These are phyloP conservation scores for Drosophila melanosoma DNA, from an alignment of 2,888 invertebrate species.

Conservation along the genomic window DNA sequence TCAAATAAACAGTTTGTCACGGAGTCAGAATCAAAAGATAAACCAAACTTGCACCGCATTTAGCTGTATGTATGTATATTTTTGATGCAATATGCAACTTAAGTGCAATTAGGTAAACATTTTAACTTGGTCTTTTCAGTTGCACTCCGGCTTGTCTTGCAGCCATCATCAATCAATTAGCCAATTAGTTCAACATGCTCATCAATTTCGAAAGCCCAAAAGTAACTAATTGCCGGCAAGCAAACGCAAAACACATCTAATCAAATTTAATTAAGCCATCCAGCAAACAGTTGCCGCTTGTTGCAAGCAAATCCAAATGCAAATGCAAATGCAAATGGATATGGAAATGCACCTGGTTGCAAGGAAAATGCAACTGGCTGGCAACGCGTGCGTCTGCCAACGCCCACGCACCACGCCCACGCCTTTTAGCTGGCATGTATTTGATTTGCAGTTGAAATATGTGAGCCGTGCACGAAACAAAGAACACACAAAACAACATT, in stretches of 20 bases:
- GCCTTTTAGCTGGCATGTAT: constrained; percentile 53
- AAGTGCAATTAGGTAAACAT: constrained; percentile 59
- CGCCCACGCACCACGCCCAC: constrained; percentile 13
- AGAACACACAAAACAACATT: constrained; percentile 41
- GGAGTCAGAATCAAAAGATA: constrained; percentile 23
- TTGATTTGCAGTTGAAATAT: constrained; percentile 76
- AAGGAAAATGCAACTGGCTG: constrained; percentile 15
- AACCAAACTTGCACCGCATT: constrained; percentile 20
- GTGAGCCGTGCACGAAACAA: constrained; percentile 65
- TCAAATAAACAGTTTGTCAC: constrained; percentile 24
- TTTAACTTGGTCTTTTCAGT: constrained; percentile 8
- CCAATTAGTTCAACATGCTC: constrained; percentile 71
- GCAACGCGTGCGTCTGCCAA: neutral
- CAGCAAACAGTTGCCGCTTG: constrained; percentile 54
- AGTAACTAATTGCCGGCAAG: constrained; percentile 72
- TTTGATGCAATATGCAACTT: constrained; percentile 33
- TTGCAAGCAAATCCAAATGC: constrained; percentile 30
- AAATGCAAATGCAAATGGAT: constrained; percentile 3
- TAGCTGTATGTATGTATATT: constrained; percentile 34
- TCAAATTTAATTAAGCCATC: constrained; percentile 79
- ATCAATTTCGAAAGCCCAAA: constrained; percentile 68
- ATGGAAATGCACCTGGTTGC: constrained; percentile 33
- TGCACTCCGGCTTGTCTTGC: constrained; percentile 8
- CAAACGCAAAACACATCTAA: constrained; percentile 70
- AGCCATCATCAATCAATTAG: constrained; percentile 76